A percentile compares a stretch with the other conserved stretches of the same genome.
phyloP scores from a whole-genome alignment of 2,797 vertebrate genomes.

The Channa striata region DNA sequence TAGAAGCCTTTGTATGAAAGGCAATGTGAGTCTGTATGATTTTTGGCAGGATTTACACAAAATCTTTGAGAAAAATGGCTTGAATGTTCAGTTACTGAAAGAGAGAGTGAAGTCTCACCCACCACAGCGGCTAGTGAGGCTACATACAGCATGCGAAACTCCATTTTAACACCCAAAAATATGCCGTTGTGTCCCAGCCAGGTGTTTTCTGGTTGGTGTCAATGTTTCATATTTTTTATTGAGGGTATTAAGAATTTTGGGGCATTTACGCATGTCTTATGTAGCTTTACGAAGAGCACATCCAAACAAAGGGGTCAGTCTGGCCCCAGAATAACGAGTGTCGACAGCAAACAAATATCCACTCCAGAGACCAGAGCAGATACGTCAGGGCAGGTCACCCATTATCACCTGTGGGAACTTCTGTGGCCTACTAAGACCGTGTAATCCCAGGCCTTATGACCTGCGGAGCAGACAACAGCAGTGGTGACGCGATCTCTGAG shows the following conservation, averaged over 20 bases:
- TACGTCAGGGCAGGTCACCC: constrained; percentile 67
- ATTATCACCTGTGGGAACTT: constrained; percentile 86
- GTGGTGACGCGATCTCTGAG: constrained; percentile 73
- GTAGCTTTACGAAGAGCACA: constrained; percentile 64
- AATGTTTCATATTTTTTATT: constrained; percentile 43
- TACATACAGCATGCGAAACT: constrained; percentile 57
- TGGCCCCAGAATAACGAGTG: constrained; percentile 50
- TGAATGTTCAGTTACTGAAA: constrained; percentile 28
- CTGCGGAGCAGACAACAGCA: constrained; percentile 83
- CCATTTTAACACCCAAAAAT: constrained; percentile 39
- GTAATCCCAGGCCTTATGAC: constrained; percentile 81
- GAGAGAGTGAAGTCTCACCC: constrained; percentile 35
- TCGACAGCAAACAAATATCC: constrained; percentile 75
- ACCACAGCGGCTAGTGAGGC: constrained; percentile 67
- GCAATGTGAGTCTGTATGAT: constrained; percentile 38
- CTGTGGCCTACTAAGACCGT: constrained; percentile 79
- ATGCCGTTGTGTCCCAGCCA: constrained; percentile 26
- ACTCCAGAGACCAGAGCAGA: constrained; percentile 71
- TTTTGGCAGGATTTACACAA: constrained; percentile 57
- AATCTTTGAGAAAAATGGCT: too few relatives aligned
- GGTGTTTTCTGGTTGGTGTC: constrained; percentile 11
- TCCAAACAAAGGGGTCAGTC: constrained; percentile 63
- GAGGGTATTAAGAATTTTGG: constrained; percentile 21
- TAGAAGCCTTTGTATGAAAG: constrained; percentile 51
- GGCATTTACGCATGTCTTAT: constrained; percentile 52